phyloP scores from a whole-genome alignment of 2,888 invertebrate genomes.

The Leistus spinibarbis region DNA sequence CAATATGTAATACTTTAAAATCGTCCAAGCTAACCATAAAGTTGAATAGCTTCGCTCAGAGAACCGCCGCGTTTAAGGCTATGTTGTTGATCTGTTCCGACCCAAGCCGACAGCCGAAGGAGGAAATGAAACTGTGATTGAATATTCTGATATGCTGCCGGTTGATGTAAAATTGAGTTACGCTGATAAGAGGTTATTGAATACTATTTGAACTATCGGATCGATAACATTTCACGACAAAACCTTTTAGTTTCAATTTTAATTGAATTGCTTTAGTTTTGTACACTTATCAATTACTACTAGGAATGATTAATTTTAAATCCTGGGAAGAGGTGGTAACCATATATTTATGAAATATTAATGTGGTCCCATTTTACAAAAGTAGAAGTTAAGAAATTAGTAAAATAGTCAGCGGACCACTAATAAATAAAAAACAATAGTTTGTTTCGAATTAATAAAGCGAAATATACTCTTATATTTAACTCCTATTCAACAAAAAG shows the following conservation, averaged over 20 bases:
- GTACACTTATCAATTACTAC: neutral
- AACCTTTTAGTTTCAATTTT: neutral
- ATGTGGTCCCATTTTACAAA: no score
- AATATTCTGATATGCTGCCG: constrained; percentile 23
- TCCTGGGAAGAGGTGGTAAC: no score
- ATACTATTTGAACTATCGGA: neutral
- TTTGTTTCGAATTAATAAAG: no score
- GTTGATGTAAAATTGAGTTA: constrained; percentile 20
- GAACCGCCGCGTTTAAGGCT: no score
- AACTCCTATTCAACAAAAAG: no score
- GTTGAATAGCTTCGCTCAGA: constrained; percentile 8
- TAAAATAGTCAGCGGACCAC: no score
- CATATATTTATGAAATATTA: no score
- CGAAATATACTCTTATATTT: no score
- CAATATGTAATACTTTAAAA: constrained; percentile 36
- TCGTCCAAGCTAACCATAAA: constrained; percentile 27
- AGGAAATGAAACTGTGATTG: constrained; percentile 34
- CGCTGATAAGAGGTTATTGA: constrained; percentile 27
- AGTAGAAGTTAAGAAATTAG: no score
- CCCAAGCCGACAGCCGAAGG: neutral
- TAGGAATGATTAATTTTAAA: neutral
- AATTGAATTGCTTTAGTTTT: neutral
- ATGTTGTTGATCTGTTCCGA: neutral
- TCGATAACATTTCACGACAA: neutral
- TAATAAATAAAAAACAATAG: no score